Conservation (phyloP, 2,888 invertebrate species). For the Papilio gigon region DNA sequence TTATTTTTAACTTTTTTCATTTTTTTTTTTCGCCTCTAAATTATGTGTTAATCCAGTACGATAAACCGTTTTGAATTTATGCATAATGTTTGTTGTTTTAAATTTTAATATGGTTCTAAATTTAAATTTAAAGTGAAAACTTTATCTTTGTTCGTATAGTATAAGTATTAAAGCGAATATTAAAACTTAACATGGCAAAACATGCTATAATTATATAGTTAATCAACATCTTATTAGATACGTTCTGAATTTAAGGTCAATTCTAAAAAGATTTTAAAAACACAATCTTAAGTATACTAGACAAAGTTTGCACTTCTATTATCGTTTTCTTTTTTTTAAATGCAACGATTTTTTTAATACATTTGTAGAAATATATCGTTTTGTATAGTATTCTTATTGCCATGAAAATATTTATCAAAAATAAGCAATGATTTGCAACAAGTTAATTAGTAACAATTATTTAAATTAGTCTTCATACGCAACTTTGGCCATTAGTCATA, state of each 20-base stretch:
- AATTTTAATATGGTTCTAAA: slow-evolving; percentile 6
- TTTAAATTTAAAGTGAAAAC: slow-evolving; percentile 1
- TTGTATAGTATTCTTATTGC: neutral
- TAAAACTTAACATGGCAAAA: neutral
- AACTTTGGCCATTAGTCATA: slow-evolving; percentile 42
- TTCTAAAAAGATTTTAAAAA: no score
- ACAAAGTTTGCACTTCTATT: no score
- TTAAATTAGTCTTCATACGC: slow-evolving; percentile 42
- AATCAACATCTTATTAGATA: no score
- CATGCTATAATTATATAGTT: no score
- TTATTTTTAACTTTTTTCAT: slow-evolving; percentile 47
- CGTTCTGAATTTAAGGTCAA: no score
- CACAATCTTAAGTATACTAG: no score
- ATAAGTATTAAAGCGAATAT: neutral
- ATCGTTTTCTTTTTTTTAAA: no score
- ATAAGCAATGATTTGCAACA: slow-evolving; percentile 8
- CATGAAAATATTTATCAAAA: neutral
- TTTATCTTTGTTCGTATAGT: neutral
- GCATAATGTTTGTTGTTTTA: slow-evolving; percentile 15
- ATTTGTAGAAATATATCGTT: no score
- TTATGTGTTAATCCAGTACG: slow-evolving; percentile 50
- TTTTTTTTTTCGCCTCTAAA: slow-evolving; percentile 41
- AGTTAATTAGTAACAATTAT: slow-evolving; percentile 37
- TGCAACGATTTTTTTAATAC: no score
- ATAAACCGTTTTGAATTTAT: slow-evolving; percentile 39